Conservation (phyloP, 2,888 invertebrate species). For the Odontomyia ornata region DNA sequence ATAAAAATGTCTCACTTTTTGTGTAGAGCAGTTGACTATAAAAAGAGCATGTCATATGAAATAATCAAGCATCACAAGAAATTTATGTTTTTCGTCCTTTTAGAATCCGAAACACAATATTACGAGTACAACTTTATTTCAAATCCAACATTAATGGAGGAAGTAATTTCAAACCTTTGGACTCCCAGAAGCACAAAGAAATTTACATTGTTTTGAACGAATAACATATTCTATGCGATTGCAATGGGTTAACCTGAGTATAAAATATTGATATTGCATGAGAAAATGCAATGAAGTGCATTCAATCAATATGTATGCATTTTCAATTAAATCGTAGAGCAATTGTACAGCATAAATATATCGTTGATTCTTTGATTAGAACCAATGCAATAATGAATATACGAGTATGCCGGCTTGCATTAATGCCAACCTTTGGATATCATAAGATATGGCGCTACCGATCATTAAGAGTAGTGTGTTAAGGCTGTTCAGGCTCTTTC, state of each 20-base stretch:
- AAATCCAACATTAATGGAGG: too few relatives aligned
- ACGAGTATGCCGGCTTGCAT: background rate
- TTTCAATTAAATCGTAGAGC: background rate
- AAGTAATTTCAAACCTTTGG: too few relatives aligned
- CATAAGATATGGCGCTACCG: background rate
- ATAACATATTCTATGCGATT: too few relatives aligned
- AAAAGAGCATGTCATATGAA: too few relatives aligned
- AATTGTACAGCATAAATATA: background rate
- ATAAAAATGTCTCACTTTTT: too few relatives aligned
- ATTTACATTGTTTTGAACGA: too few relatives aligned
- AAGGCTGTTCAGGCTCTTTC: background rate
- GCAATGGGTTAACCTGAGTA: background rate
- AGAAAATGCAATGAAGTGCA: background rate
- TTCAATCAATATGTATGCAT: conserved; percentile 1
- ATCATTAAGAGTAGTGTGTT: background rate
- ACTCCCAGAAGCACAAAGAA: too few relatives aligned
- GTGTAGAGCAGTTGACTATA: too few relatives aligned
- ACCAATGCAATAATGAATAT: background rate
- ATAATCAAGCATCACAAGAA: too few relatives aligned
- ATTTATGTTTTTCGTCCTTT: too few relatives aligned
- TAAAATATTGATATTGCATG: background rate
- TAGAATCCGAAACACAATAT: too few relatives aligned
- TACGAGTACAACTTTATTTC: too few relatives aligned
- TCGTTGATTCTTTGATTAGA: background rate
- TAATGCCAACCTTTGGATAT: conserved; percentile 5